Conservation (phyloP, 2,888 invertebrate genomes). For the Pseudococcus longispinus region DNA sequence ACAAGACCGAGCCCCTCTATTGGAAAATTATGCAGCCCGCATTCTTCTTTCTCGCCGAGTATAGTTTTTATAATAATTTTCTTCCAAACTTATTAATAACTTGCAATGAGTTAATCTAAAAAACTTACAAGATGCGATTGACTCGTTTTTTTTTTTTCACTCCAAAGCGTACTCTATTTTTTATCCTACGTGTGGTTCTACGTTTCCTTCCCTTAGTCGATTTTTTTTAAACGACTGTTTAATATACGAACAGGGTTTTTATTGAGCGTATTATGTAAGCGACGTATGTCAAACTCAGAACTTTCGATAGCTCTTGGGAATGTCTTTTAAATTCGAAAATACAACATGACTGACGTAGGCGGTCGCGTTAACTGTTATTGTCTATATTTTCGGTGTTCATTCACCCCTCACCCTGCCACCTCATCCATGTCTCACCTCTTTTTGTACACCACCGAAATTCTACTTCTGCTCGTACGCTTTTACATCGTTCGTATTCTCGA, state of each 20-base stretch:
- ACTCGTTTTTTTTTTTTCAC: neutral
- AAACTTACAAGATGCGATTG: neutral
- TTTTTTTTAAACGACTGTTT: neutral
- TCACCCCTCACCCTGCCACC: neutral
- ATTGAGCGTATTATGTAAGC: neutral
- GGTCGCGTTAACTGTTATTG: constrained; percentile 22
- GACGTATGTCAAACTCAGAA: constrained; percentile 21
- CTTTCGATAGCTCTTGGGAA: constrained; percentile 31
- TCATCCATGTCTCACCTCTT: neutral
- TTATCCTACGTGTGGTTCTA: neutral
- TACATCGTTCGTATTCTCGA: neutral
- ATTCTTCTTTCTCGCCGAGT: neutral
- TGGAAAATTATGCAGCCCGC: neutral
- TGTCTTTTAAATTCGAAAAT: constrained; percentile 31
- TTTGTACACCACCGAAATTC: neutral
- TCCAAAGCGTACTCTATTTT: neutral
- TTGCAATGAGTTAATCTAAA: neutral
- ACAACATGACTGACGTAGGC: constrained; percentile 18
- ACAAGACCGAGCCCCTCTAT: neutral
- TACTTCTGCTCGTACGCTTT: neutral
- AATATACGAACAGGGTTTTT: neutral
- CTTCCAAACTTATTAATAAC: neutral
- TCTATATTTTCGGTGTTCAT: neutral
- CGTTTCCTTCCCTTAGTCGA: too few species aligned
- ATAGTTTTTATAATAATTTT: neutral